Evolutionary conservation across 2,888 invertebrate genomes (phyloP), one percentile per base, ranked within the genome.

Genomic region (Leucophenga montana): DNA sequence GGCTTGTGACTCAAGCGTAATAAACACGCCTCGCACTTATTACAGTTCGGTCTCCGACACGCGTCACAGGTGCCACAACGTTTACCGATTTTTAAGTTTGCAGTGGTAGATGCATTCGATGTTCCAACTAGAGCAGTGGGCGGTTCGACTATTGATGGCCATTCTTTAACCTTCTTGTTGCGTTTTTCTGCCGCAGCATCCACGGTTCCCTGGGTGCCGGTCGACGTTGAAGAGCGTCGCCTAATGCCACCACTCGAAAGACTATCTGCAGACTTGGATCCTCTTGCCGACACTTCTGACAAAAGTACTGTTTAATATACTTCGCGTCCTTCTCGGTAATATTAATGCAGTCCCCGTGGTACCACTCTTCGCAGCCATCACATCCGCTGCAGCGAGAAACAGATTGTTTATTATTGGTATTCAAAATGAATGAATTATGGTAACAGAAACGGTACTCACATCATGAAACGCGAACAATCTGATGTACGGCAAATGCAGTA

Each of bases 351-450:
- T 98, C 97, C 0, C 98, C 98, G 85, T 99, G 99, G 86, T 97
- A 99, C 98, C 99, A 99, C 89, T 98, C 98, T 88, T 98, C 97
- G 87, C 99, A 99, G 14, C 95, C 92, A 88, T 99, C 99, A 89
- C 99, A 99, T 48, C 96, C 97, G 88, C 96, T 96, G 67, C 31
- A 75, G 53, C n/a, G 16, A 22, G 39, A n/a, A 57, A 20, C 14
- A 48, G 27, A 46, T 27, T 27, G 27, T 27, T 33, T 33, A 5
- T 5, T 39, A 57, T 27, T 13, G 0, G 14, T 57, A 27, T n/a
- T 22, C 3, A 22, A 22, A 46, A 27, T 5, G 6, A 39, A 6
- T 56, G 16, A 53, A 66, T 39, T 66, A 3, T 39, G 3, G 8
- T 39, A 39, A 33, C 33, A 33, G 8, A 33, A 33, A 53, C 56